These are phyloP conservation scores for Rana temporaria DNA, from an alignment of 2,113 vertebrate genomes.

Conservation along the genomic window DNA sequence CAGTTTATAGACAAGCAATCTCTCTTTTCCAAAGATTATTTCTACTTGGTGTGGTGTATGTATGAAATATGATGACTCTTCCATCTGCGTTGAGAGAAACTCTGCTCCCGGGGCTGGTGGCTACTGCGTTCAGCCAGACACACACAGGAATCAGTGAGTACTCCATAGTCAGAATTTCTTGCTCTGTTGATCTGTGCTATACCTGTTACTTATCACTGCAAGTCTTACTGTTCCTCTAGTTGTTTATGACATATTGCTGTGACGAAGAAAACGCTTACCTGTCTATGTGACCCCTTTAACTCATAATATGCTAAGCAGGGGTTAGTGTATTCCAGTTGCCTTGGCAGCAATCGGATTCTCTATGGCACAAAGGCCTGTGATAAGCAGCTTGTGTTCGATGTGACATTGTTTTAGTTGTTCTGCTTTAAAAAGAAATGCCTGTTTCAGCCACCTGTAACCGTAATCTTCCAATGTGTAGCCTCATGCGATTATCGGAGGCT, in stretches of 20 bases:
- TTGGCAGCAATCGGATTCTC: not conserved
- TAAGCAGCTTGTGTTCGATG: not conserved
- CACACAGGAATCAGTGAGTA: constrained; percentile 52
- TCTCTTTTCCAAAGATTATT: not conserved
- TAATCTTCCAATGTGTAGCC: not conserved
- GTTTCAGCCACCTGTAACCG: not conserved
- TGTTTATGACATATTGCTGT: not conserved
- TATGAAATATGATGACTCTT: constrained; percentile 50
- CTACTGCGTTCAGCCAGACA: constrained; percentile 27
- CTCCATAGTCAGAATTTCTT: not conserved
- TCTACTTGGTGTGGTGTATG: constrained; percentile 43
- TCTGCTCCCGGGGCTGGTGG: constrained; percentile 55
- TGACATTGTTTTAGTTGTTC: constrained; percentile 2
- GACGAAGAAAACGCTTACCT: not conserved
- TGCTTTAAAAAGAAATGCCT: not conserved
- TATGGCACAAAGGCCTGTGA: not conserved
- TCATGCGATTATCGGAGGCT: not conserved
- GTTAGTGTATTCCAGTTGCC: constrained; percentile 6
- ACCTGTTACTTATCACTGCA: not conserved
- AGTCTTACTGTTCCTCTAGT: not conserved
- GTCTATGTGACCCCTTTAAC: constrained; percentile 5
- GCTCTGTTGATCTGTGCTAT: not conserved
- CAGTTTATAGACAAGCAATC: constrained; percentile 20
- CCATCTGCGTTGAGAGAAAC: constrained; percentile 56
- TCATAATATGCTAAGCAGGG: not conserved